phyloP scores from a whole-genome alignment of 2,797 vertebrate species.

The Luscinia megarhynchos region DNA sequence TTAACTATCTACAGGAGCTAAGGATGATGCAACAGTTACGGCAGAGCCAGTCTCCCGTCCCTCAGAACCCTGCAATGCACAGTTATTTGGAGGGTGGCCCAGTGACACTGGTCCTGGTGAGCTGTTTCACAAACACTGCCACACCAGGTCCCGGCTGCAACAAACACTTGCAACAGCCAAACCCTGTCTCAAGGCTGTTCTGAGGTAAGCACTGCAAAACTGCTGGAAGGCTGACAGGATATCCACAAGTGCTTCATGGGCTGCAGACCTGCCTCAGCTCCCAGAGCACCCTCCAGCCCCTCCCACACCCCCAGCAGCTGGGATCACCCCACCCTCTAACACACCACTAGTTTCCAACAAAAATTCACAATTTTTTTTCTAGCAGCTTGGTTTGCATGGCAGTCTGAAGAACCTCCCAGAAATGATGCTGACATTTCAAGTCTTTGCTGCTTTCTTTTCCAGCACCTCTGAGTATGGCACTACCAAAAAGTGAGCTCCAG shows the following conservation, averaged over 20 bases:
- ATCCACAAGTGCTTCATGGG: background rate
- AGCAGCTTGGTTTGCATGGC: background rate
- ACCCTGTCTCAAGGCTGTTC: background rate
- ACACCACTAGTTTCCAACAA: background rate
- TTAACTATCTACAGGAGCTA: accelerated
- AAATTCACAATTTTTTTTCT: background rate
- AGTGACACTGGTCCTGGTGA: background rate
- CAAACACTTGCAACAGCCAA: background rate
- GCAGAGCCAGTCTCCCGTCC: background rate
- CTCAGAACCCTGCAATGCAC: background rate
- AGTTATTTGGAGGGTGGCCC: background rate
- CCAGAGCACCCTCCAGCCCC: background rate
- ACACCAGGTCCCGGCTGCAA: background rate
- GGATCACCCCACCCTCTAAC: background rate
- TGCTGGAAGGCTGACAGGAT: background rate
- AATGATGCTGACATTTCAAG: background rate
- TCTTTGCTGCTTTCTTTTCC: background rate
- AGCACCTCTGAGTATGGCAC: background rate
- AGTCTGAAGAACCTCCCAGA: background rate
- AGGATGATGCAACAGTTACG: background rate
- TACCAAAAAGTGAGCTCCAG: background rate
- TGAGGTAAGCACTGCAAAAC: background rate
- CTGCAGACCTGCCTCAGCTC: background rate
- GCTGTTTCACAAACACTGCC: background rate
- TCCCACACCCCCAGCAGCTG: background rate